Base-by-base conservation (phyloP, 1,140 invertebrate species). In the Ganaspis sp. region DNA sequence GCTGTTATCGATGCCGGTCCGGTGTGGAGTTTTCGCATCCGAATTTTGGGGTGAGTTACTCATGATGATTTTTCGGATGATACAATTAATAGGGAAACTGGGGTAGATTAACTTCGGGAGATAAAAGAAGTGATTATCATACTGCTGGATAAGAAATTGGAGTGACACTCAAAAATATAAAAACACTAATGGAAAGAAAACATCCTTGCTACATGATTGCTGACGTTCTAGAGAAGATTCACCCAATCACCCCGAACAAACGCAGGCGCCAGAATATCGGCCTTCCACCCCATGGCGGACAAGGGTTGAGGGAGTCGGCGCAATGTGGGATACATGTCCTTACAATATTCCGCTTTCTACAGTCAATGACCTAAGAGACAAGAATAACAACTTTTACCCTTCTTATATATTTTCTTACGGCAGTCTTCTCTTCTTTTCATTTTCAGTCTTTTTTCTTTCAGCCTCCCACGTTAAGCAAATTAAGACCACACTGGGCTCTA, bases 261-360 rank as follows among this genome's bases (percentile, higher is more conserved):
- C 87, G 86, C 87, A 87, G 77, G 87, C 87, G 87, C 84, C 42
- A 78, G 81, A 87, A 89, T 88, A 87, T 89, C 86, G 85, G 87
- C 83, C 84, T 84, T 80, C 69, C 76, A 64, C 58, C 58, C 58
- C 58, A 29, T 64, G n/a, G 72, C 77, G 42, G 73, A 79, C 72
- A 42, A 83, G 82, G 82, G 82, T 77, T 73, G 74, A 11, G 40
- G 72, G 74, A 77, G 77, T 79, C 79, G 82, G 80, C 78, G 81
- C 78, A 76, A 45, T 71, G 70, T n/a, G 58, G 12, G 12, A 64
- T 29, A 23, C 11, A 64, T 26, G 58, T 64, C 58, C 58, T 34
- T 11, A 64, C 12, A 64, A 34, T 34, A 64, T 64, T 34, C 23
- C 26, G 8, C 26, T 34, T 34, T 21, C 64, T 38, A 17, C 70